phyloP scores from a whole-genome alignment of 2,888 invertebrate species.

The Caenorhabditis virilis region DNA sequence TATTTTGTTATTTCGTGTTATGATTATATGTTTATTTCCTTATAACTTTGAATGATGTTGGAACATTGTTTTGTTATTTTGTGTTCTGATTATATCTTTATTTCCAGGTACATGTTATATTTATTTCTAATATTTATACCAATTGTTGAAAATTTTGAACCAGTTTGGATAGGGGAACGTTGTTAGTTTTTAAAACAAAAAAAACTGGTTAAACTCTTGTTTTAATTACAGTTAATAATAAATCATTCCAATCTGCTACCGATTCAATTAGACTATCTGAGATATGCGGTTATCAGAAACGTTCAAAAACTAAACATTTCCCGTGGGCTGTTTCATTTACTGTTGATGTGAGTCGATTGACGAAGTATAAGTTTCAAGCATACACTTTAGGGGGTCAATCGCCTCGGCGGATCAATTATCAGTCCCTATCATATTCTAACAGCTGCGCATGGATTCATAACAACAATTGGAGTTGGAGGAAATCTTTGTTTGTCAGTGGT shows the following conservation, averaged over 20 bases:
- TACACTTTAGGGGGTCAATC: conserved; percentile 47
- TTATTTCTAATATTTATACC: no score
- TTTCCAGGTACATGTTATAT: no score
- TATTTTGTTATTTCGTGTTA: no score
- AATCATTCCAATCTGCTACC: conserved; percentile 7
- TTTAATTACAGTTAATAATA: conserved; percentile 25
- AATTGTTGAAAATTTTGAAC: no score
- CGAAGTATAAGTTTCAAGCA: background rate
- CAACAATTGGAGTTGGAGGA: conserved; percentile 33
- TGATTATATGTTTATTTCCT: no score
- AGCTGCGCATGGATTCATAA: conserved; percentile 65
- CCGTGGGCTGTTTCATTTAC: conserved; percentile 63
- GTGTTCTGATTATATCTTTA: no score
- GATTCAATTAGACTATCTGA: conserved; percentile 9
- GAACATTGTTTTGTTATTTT: no score
- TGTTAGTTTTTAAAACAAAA: conserved; percentile 14
- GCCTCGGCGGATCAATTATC: conserved; percentile 61
- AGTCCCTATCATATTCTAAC: conserved; percentile 66
- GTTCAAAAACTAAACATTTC: conserved; percentile 26
- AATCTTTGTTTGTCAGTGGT: conserved; percentile 16
- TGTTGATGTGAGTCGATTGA: conserved; percentile 15
- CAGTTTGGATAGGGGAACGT: conserved; percentile 28
- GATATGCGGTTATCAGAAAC: conserved; percentile 23
- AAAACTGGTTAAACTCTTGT: background rate
- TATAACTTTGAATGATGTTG: no score